Evolutionary conservation across 2,888 invertebrate genomes (phyloP).

Genomic region (Lochmaea crataegi): DNA sequence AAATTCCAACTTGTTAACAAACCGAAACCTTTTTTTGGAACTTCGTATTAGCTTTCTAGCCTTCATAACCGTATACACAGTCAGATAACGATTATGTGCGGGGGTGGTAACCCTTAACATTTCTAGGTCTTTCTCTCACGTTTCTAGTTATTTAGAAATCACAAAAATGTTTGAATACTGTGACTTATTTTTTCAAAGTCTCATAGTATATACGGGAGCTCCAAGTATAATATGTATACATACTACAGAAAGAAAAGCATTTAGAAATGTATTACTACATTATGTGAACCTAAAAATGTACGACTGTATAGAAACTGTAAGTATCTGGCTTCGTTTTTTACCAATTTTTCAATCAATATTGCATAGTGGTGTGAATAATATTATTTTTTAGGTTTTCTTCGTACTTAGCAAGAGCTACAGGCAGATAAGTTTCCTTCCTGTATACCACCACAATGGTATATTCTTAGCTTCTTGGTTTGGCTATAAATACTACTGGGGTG

Average conservation of each 20-base stretch:
- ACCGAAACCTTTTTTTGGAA: too few species aligned
- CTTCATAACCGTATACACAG: too few species aligned
- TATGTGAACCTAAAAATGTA: conserved; percentile 74
- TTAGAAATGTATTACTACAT: conserved; percentile 24
- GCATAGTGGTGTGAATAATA: not conserved
- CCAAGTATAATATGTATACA: not conserved
- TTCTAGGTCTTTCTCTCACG: too few species aligned
- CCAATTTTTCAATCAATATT: too few species aligned
- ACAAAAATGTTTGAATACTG: too few species aligned
- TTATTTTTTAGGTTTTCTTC: conserved; percentile 76
- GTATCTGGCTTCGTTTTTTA: conserved; percentile 37
- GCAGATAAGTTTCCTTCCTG: conserved; percentile 87
- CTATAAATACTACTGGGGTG: conserved; percentile 74
- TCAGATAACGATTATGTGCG: too few species aligned
- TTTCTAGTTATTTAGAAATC: too few species aligned
- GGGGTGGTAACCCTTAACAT: too few species aligned
- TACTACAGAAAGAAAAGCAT: not conserved
- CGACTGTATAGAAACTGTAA: conserved; percentile 81
- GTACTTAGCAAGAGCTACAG: conserved; percentile 84
- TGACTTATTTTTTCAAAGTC: too few species aligned
- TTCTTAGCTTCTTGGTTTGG: conserved; percentile 74
- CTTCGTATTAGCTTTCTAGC: too few species aligned
- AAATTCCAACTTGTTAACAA: too few species aligned
- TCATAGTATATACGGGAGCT: not conserved
- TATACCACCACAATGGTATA: conserved; percentile 90